phyloP scores from a whole-genome alignment of 92 coral and sea anemone species.

The Zoanthus solanderi region DNA sequence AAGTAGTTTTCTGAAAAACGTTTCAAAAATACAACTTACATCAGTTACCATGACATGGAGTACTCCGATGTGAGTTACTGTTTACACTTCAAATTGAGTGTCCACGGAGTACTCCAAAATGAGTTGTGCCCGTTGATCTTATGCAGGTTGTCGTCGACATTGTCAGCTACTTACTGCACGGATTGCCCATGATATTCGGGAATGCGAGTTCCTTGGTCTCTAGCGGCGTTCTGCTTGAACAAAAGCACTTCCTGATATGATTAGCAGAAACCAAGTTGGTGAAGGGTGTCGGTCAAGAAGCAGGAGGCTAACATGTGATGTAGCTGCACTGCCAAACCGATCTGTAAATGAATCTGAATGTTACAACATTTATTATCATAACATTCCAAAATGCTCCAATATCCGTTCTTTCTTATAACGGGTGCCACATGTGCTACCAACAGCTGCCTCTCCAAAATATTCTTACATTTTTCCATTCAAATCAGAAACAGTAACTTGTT shows the following conservation, averaged over 20 bases:
- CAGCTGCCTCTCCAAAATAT: constrained; percentile 11
- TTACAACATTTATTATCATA: too few species aligned
- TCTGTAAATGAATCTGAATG: too few species aligned
- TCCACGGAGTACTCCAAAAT: constrained; percentile 22
- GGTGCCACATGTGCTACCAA: not conserved
- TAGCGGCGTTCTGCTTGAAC: constrained; percentile 58
- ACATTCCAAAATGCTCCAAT: constrained; percentile 3
- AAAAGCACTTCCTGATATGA: constrained; percentile 65
- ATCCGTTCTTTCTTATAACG: constrained; percentile 15
- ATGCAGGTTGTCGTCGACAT: constrained; percentile 50
- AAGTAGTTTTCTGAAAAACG: too few species aligned
- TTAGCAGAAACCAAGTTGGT: not conserved
- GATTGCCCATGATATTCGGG: constrained; percentile 52
- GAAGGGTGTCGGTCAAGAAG: too few species aligned
- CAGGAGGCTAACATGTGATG: too few species aligned
- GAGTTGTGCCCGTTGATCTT: constrained; percentile 37
- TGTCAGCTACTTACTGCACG: constrained; percentile 68
- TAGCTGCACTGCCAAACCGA: too few species aligned
- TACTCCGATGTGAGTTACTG: too few species aligned
- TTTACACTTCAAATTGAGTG: too few species aligned
- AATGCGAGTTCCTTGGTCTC: constrained; percentile 54
- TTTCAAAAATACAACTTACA: too few species aligned
- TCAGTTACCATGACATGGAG: too few species aligned
- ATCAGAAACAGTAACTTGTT: constrained; percentile 18
- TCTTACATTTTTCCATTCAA: constrained; percentile 20